Evolutionary conservation across 2,888 invertebrate species (phyloP).

Genomic region (Leptothorax acervorum): DNA sequence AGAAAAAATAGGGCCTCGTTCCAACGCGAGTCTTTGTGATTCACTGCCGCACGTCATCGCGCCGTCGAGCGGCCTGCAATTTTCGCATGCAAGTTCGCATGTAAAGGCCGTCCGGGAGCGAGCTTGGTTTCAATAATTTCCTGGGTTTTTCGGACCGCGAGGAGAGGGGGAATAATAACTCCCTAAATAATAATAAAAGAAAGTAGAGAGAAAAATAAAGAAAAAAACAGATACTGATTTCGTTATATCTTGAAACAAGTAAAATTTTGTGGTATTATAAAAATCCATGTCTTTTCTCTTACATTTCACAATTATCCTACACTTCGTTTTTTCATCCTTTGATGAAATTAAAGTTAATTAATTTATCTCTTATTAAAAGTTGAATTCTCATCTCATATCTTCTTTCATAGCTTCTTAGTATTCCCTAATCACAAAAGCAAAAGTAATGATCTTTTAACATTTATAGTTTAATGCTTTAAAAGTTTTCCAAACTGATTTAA

Average conservation of each 20-base stretch:
- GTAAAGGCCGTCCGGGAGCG: not conserved
- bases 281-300: not conserved
- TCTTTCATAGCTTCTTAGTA: not conserved
- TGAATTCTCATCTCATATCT: not conserved
- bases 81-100: slow-evolving; percentile 33
- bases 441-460: not conserved
- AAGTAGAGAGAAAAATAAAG: not conserved
- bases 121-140: slow-evolving; percentile 23
- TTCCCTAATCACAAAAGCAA: not conserved
- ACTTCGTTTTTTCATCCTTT: not conserved
- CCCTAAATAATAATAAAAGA: slow-evolving; percentile 3
- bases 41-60: slow-evolving; percentile 21
- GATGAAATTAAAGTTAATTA: not conserved
- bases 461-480: not conserved
- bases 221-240: not conserved
- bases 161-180: not conserved
- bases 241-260: not conserved
- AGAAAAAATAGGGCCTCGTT: not conserved
- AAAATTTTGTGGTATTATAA: not conserved
- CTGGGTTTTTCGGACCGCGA: not conserved
- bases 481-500: not conserved
- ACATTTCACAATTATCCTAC: not conserved
- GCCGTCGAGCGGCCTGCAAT: slow-evolving; percentile 18
- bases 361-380: not conserved
- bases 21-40: slow-evolving; percentile 28